Base-by-base conservation (phyloP, 2,888 invertebrate genomes). In the Epinotia ramella region DNA sequence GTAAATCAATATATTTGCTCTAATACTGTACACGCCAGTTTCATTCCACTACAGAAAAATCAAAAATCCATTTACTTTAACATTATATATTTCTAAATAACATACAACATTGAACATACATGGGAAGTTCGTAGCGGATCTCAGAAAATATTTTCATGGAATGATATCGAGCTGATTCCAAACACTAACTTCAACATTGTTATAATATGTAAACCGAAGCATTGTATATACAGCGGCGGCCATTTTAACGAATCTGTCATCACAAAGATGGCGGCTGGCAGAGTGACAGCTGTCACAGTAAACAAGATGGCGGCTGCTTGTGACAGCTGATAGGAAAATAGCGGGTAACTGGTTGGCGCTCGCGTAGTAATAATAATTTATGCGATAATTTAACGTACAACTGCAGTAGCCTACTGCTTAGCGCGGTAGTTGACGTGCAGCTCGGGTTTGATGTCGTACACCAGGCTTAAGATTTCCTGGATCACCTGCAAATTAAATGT, bases 381-480 rank as follows among this genome's bases (percentile, higher is more conserved):
- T 78, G 73, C 64, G 78, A 73, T 69, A 79, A 70, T 78, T 75
- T 78, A 76, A 77, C 77, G 44, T 74, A 75, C 64, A 68, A 49
- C 33, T 77, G 80, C 67, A 73, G n/a, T 63, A 67, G 64, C 69
- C 73, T 76, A 80, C 79, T 89, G 89, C 79, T 83, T 82, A 79
- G 92, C 81, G 88, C 96, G 96, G 91, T 96, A 98, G 95, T 99
- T 99, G 93, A 96, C 95, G 94, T 99, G 99, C 82, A 99, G 95
- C 91, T 98, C 97, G 4, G 99, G 98, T 91, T 97, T 97, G 90
- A 99, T 98, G 88, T 98, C 97, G 89, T 98, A 98, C 64, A 99
- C 98, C 90, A 97, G 95, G 81, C 96, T 96, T 87, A 99, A 95
- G 83, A 99, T 96, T 84, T 97, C 97, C 79, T 95, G 89, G 88